Conservation (phyloP, 2,888 invertebrate species). For the Diplolepis rosae region DNA sequence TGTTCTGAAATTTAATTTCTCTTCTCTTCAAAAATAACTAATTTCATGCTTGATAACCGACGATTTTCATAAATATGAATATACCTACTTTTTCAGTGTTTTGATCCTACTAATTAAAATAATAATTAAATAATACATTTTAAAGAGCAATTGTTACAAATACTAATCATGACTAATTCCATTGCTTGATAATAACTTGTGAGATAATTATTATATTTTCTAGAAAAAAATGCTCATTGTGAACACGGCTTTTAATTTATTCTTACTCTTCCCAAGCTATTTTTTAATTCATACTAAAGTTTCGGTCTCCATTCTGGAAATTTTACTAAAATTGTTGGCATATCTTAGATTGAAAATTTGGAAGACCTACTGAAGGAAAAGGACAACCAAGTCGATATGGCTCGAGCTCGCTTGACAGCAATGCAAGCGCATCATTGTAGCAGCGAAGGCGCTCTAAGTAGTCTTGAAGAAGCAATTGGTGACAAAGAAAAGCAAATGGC, state of each 20-base stretch:
- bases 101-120: too few relatives aligned
- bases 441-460: slow-evolving; percentile 93
- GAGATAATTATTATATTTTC: too few relatives aligned
- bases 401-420: slow-evolving; percentile 89
- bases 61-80: too few relatives aligned
- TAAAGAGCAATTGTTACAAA: too few relatives aligned
- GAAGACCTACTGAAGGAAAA: slow-evolving; percentile 98
- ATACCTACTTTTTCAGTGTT: too few relatives aligned
- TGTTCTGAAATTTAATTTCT: not conserved
- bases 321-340: slow-evolving; percentile 11
- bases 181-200: too few relatives aligned
- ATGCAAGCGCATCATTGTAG: slow-evolving; percentile 97
- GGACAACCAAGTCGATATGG: slow-evolving; percentile 98
- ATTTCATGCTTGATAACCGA: not conserved
- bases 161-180: too few relatives aligned
- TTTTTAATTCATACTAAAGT: too few relatives aligned
- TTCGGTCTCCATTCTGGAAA: slow-evolving; percentile 30
- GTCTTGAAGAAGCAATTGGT: slow-evolving; percentile 94
- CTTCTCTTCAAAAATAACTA: not conserved
- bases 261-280: not conserved
- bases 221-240: too few relatives aligned
- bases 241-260: too few relatives aligned
- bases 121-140: too few relatives aligned
- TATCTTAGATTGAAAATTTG: slow-evolving; percentile 91
- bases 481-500: slow-evolving; percentile 99